Evolutionary conservation across 2,888 invertebrate species (phyloP).

Genomic region (Achlya flavicornis): DNA sequence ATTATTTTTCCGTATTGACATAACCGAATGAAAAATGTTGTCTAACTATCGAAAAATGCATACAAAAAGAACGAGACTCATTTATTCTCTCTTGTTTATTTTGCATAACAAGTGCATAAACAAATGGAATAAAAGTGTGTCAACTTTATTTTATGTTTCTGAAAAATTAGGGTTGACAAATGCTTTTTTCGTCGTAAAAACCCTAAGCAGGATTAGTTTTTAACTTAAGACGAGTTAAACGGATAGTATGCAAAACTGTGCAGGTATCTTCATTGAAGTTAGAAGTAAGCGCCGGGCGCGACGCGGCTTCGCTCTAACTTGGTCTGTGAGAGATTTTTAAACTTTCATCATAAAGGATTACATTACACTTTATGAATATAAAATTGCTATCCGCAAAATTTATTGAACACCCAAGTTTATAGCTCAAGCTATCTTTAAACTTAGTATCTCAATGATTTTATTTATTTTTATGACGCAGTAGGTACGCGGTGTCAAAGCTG

Average conservation of each 20-base stretch:
- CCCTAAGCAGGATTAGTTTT: constrained; percentile 21
- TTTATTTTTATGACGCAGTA: no score
- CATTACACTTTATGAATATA: constrained; percentile 71
- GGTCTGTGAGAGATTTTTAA: constrained; percentile 64
- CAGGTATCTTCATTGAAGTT: constrained; percentile 51
- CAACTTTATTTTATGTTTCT: no score
- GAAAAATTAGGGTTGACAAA: no score
- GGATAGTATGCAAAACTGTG: constrained; percentile 57
- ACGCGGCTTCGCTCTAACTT: constrained; percentile 35
- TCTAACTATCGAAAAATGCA: no score
- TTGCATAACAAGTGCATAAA: no score
- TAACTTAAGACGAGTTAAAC: constrained; percentile 50
- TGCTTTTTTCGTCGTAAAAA: background rate
- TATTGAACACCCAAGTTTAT: constrained; percentile 42
- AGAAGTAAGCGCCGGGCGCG: constrained; percentile 41
- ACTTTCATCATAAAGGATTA: constrained; percentile 75
- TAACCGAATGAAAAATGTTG: no score
- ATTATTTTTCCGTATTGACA: no score
- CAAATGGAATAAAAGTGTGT: no score
- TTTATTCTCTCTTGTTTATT: no score
- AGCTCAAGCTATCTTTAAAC: constrained; percentile 9
- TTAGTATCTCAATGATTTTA: no score
- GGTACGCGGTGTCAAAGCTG: no score
- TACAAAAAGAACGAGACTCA: no score
- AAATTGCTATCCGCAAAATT: constrained; percentile 55